Evolutionary conservation across 2,113 vertebrate species (phyloP), one percentile per base, ranked within the genome.

Genomic region (Glareola pratincola): DNA sequence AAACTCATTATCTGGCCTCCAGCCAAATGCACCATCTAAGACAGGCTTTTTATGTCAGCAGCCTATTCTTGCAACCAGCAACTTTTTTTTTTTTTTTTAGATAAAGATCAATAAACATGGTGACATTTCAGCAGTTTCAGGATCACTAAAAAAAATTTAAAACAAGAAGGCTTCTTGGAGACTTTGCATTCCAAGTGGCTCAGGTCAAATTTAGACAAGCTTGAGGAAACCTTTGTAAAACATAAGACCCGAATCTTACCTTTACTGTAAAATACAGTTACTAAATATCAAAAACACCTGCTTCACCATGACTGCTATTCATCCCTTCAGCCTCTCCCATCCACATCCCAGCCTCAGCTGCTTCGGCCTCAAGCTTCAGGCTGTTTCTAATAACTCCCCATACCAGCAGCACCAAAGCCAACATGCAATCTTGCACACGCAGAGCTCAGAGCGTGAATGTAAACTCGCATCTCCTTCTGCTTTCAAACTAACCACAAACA

Each of bases 1-100:
- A 92, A 92, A 92, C 77, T 66, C 76, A 54, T 78, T 57, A 78
- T 20, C 82, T 82, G 81, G 94, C 53, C 45, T 88, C 43, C n/a
- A 76, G 56, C 81, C 93, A 94, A 96, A 88, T 10, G 15, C 0
- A 2, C 11, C 0, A 59, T 94, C 51, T 63, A 91, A 95, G 87
- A 93, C 39, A 76, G 67, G 81, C 57, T 92, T 97, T 94, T 95
- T 78, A 80, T 85, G 74, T 89, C 90, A 96, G 62, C 85, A 94
- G 57, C 48, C 60, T 92, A 85, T 69, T 85, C 80, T 50, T 79
- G 69, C 74, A 94, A 87, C 45, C 47, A 68, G 48, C 24, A 94
- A 64, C 30, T 45, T 60, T 51, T 76, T 80, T 45, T 60, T 51
- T 76, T 80, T 93, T 90, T 66, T 92, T 69, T 39, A 72, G 47